Percentiles rank a stretch among this genome's conserved stretches.
phyloP scores from a whole-genome alignment of 2,797 vertebrate genomes.

The Anableps anableps region DNA sequence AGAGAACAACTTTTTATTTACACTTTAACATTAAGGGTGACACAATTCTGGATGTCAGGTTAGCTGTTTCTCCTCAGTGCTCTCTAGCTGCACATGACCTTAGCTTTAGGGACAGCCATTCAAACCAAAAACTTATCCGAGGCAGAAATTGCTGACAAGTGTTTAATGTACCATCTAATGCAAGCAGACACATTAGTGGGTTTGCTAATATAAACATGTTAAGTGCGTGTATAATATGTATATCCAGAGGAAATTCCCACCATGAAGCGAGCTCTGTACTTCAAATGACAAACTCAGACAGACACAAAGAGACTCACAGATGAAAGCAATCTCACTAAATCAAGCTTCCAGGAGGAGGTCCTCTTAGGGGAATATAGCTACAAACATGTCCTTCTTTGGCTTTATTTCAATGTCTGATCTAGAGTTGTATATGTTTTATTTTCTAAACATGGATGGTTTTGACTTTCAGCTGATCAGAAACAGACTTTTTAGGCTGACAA shows the following conservation, averaged over 20 bases:
- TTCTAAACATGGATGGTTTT: constrained; percentile 62
- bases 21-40: background rate
- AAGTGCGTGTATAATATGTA: constrained; percentile 24
- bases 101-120: constrained; percentile 1
- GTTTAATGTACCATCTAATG: constrained; percentile 36
- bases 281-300: constrained; percentile 16
- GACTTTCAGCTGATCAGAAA: constrained; percentile 63
- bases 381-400: constrained; percentile 59
- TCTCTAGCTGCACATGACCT: constrained; percentile 20
- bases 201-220: constrained; percentile 42
- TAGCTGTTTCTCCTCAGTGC: background rate
- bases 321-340: constrained; percentile 45
- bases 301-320: constrained; percentile 17
- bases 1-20: background rate
- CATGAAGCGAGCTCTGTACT: constrained; percentile 7
- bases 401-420: constrained; percentile 44
- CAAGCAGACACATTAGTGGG: constrained; percentile 26
- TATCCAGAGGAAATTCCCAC: constrained; percentile 18
- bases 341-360: constrained; percentile 31
- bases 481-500: constrained; percentile 40
- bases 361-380: constrained; percentile 27
- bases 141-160: constrained; percentile 17
- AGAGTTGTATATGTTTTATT: constrained; percentile 58
- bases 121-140: constrained; percentile 8
- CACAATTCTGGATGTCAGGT: background rate